These are phyloP conservation scores for Meloidogyne floridensis DNA, from an alignment of 1,140 invertebrate genomes.

Conservation along the genomic window DNA sequence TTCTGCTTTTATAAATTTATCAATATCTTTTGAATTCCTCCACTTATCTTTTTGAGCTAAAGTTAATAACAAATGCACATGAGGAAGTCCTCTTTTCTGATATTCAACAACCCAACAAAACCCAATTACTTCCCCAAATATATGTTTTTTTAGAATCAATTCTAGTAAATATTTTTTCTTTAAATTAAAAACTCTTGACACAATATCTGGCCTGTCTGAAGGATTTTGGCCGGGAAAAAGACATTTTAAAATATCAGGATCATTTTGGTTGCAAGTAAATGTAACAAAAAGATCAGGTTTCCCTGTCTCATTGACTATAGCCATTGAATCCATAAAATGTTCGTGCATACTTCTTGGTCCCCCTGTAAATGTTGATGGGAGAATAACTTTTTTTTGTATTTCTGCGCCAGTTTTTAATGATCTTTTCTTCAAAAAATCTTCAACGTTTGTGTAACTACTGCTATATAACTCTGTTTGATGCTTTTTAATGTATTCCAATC, in stretches of 20 bases:
- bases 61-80: not conserved
- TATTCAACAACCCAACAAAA: slow-evolving; percentile 10
- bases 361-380: slow-evolving; percentile 7
- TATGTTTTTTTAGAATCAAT: slow-evolving; percentile 8
- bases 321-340: no score
- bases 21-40: not conserved
- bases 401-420: not conserved
- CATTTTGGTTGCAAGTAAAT: no score
- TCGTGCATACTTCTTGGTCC: not conserved
- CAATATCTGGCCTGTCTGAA: not conserved
- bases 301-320: no score
- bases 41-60: slow-evolving; percentile 3
- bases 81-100: not conserved
- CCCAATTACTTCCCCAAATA: not conserved
- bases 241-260: no score
- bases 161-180: slow-evolving; percentile 1
- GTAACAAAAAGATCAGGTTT: no score
- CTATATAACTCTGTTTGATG: slow-evolving; percentile 14
- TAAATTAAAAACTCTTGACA: not conserved
- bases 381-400: not conserved
- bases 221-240: not conserved
- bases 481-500: slow-evolving; percentile 7
- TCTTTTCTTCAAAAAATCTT: slow-evolving; percentile 2
- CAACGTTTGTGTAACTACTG: not conserved
- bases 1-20: not conserved